Evolutionary conservation across 2,113 vertebrate species (phyloP), one percentile per base, ranked within the genome.

Genomic region (Psephotus haematonotus): DNA sequence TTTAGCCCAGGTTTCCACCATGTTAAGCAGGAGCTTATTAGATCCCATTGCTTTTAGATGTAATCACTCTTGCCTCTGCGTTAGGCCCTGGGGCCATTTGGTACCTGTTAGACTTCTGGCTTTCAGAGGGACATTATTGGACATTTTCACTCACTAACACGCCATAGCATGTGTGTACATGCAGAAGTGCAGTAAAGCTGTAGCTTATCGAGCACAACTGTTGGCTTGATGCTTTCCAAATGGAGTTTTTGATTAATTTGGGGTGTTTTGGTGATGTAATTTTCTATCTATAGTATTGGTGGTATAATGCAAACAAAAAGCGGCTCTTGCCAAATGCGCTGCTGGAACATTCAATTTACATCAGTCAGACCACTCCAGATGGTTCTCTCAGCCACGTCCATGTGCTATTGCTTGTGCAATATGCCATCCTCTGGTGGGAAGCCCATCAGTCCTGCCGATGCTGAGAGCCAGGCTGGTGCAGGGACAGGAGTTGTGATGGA

Each of bases 81-180:
- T 44, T 72, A 53, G 37, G 20, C 25, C 41, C 27, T 1, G 4
- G 31, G 49, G n/a, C 41, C 52, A 11, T 75, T 74, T 62, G 46
- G 60, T 74, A 53, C 82, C 53, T 50, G 68, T 69, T 69, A 31
- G 53, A 13, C 43, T 68, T 29, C 24, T 79, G 72, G 50, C 71
- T 68, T 64, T 37, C 43, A 35, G 69, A 68, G 55, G 60, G 50
- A 7, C 6, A 0, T 35, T 18, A 5, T 2, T 69, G 24, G 16
- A 11, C n/a, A 0, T 71, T 47, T 65, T 47, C 59, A 25, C n/a
- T 77, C 63, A 2, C 52, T 62, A 10, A 25, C 31, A 11, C 1
- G 1, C 23, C 9, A 1, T 10, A 9, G 6, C 50, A 3, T 2
- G 0, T n/a, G 11, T 7, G 18, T 18, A 17, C 10, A 11, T 5